phyloP scores from a whole-genome alignment of 2,113 vertebrate genomes.

The Colossoma macropomum region DNA sequence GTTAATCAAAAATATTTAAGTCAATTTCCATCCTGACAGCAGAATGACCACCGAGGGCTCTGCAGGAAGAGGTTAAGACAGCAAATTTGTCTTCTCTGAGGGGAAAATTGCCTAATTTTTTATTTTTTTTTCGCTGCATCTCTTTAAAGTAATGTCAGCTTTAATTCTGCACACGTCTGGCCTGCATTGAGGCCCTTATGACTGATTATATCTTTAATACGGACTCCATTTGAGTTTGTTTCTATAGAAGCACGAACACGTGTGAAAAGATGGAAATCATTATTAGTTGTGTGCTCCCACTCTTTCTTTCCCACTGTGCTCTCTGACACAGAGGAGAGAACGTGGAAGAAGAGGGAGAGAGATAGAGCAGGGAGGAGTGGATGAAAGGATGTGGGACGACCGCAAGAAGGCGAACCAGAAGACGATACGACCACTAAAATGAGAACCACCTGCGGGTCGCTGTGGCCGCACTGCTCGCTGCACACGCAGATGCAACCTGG shows the following conservation, averaged over 20 bases:
- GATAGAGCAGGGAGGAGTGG: constrained; percentile 4
- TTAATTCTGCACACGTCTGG: too few species aligned
- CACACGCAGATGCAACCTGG: constrained; percentile 48
- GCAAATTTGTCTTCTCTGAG: too few species aligned
- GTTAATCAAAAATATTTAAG: too few species aligned
- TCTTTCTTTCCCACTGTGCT: background rate
- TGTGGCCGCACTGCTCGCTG: constrained; percentile 22
- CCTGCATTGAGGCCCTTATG: background rate
- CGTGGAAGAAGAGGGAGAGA: background rate
- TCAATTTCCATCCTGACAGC: too few species aligned
- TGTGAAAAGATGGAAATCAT: background rate
- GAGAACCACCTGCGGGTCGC: constrained; percentile 47
- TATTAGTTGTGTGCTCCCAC: background rate
- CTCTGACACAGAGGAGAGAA: background rate
- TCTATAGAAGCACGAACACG: background rate
- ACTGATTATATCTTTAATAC: background rate
- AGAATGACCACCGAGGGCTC: too few species aligned
- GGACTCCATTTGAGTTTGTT: background rate
- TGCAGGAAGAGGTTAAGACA: too few species aligned
- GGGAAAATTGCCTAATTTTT: too few species aligned
- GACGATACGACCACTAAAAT: constrained; percentile 49
- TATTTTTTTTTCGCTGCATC: too few species aligned
- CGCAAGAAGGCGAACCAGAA: constrained; percentile 9
- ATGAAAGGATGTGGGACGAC: constrained; percentile 30
- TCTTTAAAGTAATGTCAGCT: too few species aligned